These are phyloP conservation scores for Sebastes oblongus DNA, from an alignment of 2,797 vertebrate genomes.

Conservation along the genomic window DNA sequence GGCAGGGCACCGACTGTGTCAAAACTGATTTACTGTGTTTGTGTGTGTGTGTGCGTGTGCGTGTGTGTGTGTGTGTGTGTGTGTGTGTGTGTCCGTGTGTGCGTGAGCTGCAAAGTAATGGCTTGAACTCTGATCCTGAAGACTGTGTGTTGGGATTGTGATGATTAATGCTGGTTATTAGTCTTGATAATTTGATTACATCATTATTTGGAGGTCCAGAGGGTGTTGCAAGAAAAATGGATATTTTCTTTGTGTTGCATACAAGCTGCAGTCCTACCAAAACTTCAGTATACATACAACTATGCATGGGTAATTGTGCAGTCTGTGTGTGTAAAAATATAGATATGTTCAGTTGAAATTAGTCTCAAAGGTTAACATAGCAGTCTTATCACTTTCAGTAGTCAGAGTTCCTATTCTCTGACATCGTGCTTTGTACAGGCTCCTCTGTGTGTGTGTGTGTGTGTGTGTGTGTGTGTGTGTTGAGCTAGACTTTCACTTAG, in stretches of 20 bases:
- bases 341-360: not conserved
- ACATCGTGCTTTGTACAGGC: not conserved
- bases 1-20: not conserved
- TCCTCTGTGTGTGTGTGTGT: not conserved
- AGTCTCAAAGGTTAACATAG: not conserved
- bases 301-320: not conserved
- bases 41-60: not conserved
- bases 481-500: not conserved
- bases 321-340: not conserved
- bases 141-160: not conserved
- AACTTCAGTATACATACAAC: not conserved
- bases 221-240: not conserved
- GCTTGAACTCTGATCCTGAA: conserved; percentile 20
- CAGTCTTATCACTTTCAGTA: not conserved
- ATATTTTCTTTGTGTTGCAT: not conserved
- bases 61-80: too few relatives aligned
- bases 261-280: not conserved
- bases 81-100: too few relatives aligned
- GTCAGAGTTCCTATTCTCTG: not conserved
- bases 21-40: not conserved
- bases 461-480: not conserved
- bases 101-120: not conserved
- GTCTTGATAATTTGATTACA: not conserved
- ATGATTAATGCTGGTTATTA: conserved; percentile 5
- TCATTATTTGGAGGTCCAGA: not conserved